These are phyloP conservation scores for Penelope pileata DNA, from an alignment of 2,113 vertebrate species.

Conservation along the genomic window DNA sequence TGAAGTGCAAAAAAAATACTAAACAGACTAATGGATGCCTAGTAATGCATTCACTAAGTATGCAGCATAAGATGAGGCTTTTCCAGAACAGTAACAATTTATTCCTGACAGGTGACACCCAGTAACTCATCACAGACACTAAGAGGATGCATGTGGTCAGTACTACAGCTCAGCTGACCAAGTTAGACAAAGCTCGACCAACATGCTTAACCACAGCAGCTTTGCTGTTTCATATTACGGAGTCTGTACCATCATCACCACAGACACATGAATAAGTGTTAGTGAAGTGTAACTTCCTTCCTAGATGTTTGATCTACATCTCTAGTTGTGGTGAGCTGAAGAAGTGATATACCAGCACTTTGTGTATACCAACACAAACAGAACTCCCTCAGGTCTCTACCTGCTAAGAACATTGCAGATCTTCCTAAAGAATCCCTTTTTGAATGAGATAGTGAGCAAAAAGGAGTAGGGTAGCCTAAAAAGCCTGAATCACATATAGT, in stretches of 20 bases:
- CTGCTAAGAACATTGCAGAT: not conserved
- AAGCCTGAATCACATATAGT: not conserved
- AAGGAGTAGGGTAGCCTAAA: not conserved
- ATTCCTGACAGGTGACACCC: not conserved
- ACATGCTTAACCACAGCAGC: not conserved
- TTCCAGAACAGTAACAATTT: not conserved
- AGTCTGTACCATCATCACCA: not conserved
- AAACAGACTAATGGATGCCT: not conserved
- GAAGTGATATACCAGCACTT: not conserved
- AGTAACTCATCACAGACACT: not conserved
- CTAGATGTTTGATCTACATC: not conserved
- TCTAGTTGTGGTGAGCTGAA: not conserved
- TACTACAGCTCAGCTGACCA: not conserved
- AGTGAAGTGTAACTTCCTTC: not conserved
- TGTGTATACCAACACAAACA: not conserved
- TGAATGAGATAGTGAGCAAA: not conserved
- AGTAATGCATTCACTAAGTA: too few species aligned
- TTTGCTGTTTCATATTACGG: not conserved
- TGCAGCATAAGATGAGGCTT: fast-evolving
- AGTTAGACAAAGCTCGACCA: not conserved
- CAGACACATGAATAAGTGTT: not conserved
- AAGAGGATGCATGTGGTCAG: not conserved
- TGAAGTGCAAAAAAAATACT: not conserved
- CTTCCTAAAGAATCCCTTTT: not conserved
- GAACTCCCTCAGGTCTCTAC: not conserved